phyloP scores from a whole-genome alignment of 1,140 invertebrate species.

The Pygmarrhopalites habei region DNA sequence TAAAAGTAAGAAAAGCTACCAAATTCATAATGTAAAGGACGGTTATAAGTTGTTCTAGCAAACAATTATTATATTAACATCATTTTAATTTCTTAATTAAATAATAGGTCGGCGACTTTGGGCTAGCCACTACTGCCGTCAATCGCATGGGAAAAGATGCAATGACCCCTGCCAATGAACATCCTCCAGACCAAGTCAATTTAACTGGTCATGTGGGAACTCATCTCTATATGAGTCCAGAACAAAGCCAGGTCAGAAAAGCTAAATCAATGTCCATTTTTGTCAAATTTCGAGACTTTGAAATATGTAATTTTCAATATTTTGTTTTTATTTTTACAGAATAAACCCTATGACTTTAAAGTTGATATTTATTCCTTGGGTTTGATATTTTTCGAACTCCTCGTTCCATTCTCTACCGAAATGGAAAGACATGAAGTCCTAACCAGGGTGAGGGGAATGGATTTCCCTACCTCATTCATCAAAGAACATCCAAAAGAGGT shows the following conservation, averaged over 20 bases:
- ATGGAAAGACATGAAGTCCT: slow-evolving; percentile 68
- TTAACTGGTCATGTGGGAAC: slow-evolving; percentile 71
- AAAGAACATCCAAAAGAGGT: slow-evolving; percentile 62
- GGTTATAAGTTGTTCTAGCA: too few species aligned
- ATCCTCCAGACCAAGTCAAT: slow-evolving; percentile 7
- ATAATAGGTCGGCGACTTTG: slow-evolving; percentile 98
- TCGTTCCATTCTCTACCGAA: slow-evolving; percentile 79
- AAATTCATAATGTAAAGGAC: too few species aligned
- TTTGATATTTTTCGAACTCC: slow-evolving; percentile 85
- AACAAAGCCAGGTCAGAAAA: too few species aligned
- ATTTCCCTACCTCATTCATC: slow-evolving; percentile 64
- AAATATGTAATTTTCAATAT: slow-evolving; percentile 51
- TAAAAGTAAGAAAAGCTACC: too few species aligned
- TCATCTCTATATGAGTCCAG: slow-evolving; percentile 93
- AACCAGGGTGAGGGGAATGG: slow-evolving; percentile 54
- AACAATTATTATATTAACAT: too few species aligned
- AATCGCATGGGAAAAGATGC: slow-evolving; percentile 11
- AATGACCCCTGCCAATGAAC: slow-evolving; percentile 35
- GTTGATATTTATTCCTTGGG: slow-evolving; percentile 95
- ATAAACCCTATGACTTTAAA: slow-evolving; percentile 78
- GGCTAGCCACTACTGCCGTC: slow-evolving; percentile 67
- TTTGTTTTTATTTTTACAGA: too few species aligned
- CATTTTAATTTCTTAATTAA: too few species aligned
- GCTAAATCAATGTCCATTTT: background rate
- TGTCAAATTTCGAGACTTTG: slow-evolving; percentile 16